Percentiles rank a stretch among this genome's conserved stretches.
These are phyloP conservation scores for Taurulus bubalis DNA, from an alignment of 2,113 vertebrate species.

Conservation along the genomic window DNA sequence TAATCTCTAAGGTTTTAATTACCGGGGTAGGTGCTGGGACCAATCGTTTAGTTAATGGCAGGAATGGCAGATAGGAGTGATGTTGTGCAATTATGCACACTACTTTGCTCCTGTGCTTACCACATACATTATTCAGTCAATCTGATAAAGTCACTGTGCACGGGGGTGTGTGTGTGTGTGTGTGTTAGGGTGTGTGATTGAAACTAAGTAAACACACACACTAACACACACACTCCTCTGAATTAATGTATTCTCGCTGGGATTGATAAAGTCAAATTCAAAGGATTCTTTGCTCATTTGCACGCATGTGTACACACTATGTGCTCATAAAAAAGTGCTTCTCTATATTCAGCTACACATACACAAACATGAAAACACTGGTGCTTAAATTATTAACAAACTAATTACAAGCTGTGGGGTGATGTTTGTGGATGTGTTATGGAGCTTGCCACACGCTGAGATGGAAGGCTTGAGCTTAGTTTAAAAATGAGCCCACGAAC, in stretches of 20 bases:
- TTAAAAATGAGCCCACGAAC: constrained; percentile 13
- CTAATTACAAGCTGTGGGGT: constrained; percentile 60
- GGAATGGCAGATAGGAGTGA: constrained; percentile 63
- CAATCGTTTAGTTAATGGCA: constrained; percentile 67
- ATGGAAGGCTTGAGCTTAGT: constrained; percentile 17
- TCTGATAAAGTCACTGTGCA: constrained; percentile 62
- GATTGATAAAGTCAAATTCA: constrained; percentile 43
- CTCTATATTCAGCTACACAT: background rate
- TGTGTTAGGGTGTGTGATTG: background rate
- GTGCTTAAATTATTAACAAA: constrained; percentile 62
- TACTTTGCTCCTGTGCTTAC: constrained; percentile 53
- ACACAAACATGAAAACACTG: constrained; percentile 43
- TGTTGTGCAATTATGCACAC: constrained; percentile 69
- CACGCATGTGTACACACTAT: constrained; percentile 21
- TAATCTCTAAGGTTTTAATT: constrained; percentile 77
- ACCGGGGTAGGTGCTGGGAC: constrained; percentile 66
- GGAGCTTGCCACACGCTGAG: constrained; percentile 24
- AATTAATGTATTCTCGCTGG: constrained; percentile 27
- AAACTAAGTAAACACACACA: constrained; percentile 32
- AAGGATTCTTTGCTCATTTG: constrained; percentile 54
- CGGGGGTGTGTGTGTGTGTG: constrained; percentile 20
- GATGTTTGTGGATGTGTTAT: constrained; percentile 56
- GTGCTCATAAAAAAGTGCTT: background rate
- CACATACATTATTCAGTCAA: constrained; percentile 72
- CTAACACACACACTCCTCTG: background rate